A percentile compares a stretch with the other conserved stretches of the same genome.
Evolutionary conservation across 2,113 vertebrate species (phyloP).

Genomic region (Labrus mixtus): DNA sequence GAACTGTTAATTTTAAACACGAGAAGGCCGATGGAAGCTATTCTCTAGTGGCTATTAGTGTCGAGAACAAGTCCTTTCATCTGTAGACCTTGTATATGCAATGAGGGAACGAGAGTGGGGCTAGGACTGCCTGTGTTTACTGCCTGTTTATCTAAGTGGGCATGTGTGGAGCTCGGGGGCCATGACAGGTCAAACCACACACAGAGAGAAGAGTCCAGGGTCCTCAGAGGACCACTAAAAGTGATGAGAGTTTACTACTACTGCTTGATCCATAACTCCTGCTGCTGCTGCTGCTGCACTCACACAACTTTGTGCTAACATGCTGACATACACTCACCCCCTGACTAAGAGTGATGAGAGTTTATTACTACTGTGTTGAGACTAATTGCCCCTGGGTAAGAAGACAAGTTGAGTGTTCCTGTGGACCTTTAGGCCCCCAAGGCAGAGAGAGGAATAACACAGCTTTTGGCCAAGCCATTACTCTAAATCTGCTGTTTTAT

Average conservation of each 20-base stretch:
- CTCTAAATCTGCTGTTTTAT: conserved; percentile 30
- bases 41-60: conserved; percentile 76
- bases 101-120: conserved; percentile 69
- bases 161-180: conserved; percentile 72
- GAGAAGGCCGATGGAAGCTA: conserved; percentile 59
- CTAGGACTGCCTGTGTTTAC: conserved; percentile 76
- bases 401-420: conserved; percentile 68
- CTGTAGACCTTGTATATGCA: conserved; percentile 78
- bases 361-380: conserved; percentile 83
- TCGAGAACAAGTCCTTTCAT: conserved; percentile 76
- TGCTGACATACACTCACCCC: conserved; percentile 58
- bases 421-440: conserved; percentile 65
- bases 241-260: conserved; percentile 80
- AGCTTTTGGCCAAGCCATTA: conserved; percentile 37
- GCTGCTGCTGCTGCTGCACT: conserved; percentile 50
- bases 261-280: conserved; percentile 72
- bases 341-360: conserved; percentile 77
- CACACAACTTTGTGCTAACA: conserved; percentile 44
- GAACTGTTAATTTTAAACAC: conserved; percentile 71
- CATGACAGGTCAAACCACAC: conserved; percentile 82
- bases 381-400: conserved; percentile 70
- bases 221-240: conserved; percentile 79
- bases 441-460: conserved; percentile 52
- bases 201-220: conserved; percentile 77
- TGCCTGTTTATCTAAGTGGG: conserved; percentile 83